A percentile compares a stretch with the other conserved stretches of the same genome.
phyloP scores from a whole-genome alignment of 2,888 invertebrate species.

The Drosophila nr. fundita region DNA sequence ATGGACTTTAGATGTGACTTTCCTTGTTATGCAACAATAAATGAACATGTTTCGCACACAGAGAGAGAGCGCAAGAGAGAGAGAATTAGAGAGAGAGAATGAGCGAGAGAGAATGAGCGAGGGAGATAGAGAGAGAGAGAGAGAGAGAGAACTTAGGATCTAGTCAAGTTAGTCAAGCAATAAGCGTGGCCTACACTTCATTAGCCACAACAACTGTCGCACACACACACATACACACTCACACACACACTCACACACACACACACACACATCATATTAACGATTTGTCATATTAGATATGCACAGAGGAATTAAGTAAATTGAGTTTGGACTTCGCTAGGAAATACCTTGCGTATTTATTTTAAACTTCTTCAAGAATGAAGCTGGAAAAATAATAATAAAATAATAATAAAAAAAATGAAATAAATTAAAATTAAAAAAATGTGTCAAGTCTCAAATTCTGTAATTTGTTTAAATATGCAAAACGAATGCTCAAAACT shows the following conservation, averaged over 20 bases:
- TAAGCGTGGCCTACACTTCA: conserved; percentile 61
- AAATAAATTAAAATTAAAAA: not conserved
- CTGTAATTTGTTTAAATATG: not conserved
- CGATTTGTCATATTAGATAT: conserved; percentile 64
- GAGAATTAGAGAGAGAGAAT: not conserved
- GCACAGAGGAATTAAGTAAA: conserved; percentile 34
- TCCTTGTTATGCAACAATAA: conserved; percentile 58
- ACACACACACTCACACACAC: conserved; percentile 11
- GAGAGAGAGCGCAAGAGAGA: not conserved
- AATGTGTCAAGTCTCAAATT: not conserved
- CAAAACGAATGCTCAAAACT: not conserved
- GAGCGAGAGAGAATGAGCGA: not conserved
- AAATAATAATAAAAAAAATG: not conserved
- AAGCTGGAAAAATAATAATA: not conserved
- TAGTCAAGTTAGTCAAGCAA: conserved; percentile 52
- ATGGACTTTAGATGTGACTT: conserved; percentile 21
- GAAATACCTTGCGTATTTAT: conserved; percentile 4
- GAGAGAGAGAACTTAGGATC: not conserved
- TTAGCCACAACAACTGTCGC: conserved; percentile 56
- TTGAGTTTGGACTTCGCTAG: conserved; percentile 8
- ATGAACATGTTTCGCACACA: conserved; percentile 29
- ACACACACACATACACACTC: not conserved
- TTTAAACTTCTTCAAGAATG: not conserved
- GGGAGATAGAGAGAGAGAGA: no score
- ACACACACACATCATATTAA: conserved; percentile 42